These are phyloP conservation scores for Lepidocolaptes lacrymiger DNA, from an alignment of 2,797 vertebrate genomes.

Conservation along the genomic window DNA sequence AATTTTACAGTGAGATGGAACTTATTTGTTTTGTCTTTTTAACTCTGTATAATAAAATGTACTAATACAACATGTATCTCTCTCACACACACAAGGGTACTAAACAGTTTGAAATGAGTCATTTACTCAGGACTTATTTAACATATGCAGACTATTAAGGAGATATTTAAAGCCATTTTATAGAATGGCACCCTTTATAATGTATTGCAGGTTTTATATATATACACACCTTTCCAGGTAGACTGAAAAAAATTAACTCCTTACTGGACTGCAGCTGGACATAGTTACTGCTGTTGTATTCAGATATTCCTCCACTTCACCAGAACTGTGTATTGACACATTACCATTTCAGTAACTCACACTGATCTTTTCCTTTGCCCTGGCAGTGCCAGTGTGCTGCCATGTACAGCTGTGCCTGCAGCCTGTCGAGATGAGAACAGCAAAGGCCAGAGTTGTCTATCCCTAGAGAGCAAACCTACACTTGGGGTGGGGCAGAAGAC, in stretches of 20 bases:
- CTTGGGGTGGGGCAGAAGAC: not conserved
- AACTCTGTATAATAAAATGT: not conserved
- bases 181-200: not conserved
- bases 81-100: fast-evolving
- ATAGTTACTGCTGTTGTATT: not conserved
- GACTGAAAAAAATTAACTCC: not conserved
- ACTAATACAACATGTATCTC: not conserved
- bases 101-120: not conserved
- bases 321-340: not conserved
- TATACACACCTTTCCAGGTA: not conserved
- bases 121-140: not conserved
- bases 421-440: fast-evolving
- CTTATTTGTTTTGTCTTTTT: not conserved
- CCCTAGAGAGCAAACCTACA: not conserved
- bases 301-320: not conserved
- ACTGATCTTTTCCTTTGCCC: not conserved
- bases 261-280: not conserved
- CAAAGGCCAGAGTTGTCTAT: not conserved
- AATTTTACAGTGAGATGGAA: not conserved
- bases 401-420: fast-evolving
- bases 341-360: fast-evolving
- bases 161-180: not conserved
- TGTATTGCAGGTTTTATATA: not conserved
- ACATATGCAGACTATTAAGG: not conserved
- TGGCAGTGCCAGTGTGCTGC: fast-evolving